Conservation (phyloP, 2,888 invertebrate genomes). For the Clusia tigrina region DNA sequence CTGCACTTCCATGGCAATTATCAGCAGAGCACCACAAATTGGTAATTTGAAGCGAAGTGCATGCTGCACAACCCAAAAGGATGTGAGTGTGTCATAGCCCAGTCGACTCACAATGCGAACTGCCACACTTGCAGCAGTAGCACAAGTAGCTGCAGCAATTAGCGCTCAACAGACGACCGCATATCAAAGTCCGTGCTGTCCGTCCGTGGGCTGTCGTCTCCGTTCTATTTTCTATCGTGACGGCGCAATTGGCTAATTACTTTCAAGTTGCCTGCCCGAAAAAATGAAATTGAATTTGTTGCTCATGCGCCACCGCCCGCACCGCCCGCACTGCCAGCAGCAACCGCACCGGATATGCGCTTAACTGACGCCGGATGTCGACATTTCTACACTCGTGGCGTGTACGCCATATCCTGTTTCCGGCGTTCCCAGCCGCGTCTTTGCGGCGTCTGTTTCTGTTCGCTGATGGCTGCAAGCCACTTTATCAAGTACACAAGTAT, state of each 20-base stretch:
- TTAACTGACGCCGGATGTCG: slow-evolving; percentile 35
- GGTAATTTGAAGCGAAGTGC: slow-evolving; percentile 54
- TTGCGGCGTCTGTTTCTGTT: not conserved
- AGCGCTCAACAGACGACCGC: not conserved
- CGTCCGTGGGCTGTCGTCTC: not conserved
- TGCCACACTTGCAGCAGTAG: slow-evolving; percentile 6
- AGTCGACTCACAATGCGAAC: not conserved
- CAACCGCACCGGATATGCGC: too few species aligned
- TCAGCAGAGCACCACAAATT: slow-evolving; percentile 53
- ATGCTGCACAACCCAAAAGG: slow-evolving; percentile 46
- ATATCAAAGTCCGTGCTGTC: not conserved
- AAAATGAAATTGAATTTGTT: slow-evolving; percentile 57
- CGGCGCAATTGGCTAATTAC: slow-evolving; percentile 55
- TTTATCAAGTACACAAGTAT: slow-evolving; percentile 2
- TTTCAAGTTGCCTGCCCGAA: slow-evolving; percentile 55
- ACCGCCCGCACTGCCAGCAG: slow-evolving; percentile 17
- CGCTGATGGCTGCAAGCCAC: not conserved
- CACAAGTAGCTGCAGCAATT: not conserved
- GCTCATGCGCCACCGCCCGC: slow-evolving; percentile 16
- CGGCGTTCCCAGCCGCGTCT: not conserved
- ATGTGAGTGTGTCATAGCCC: not conserved
- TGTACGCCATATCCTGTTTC: slow-evolving; percentile 46
- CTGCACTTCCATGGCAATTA: slow-evolving; percentile 3
- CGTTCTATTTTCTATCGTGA: not conserved
- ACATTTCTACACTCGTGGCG: slow-evolving; percentile 43